Base-by-base conservation (phyloP, 2,888 invertebrate species). In the Steinernema carpocapsae region DNA sequence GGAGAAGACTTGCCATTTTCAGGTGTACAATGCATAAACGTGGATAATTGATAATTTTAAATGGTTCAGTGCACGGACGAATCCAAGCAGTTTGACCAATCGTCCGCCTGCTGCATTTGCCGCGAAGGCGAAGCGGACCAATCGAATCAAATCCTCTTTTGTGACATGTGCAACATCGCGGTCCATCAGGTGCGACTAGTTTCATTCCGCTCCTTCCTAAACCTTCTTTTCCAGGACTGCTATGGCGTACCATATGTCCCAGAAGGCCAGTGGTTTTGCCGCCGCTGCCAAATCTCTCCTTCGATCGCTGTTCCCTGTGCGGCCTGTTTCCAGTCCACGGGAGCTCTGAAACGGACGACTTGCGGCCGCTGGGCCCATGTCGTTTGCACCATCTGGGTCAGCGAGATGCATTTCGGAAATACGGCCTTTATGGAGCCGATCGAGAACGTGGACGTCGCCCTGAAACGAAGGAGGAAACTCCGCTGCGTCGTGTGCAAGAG, bases 131-230 rank as follows among this genome's bases (percentile, higher is more conserved):
- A 97, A 88, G 97, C 97, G 88, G 94, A 97, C 89, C 97, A 97
- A 89, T 94, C 94, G 72, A 99, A 99, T 88, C 97, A 96, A 64
- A 99, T 99, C 82, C 91, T 99, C 72, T 99, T 99, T 90, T 99
- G 99, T 90, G 99, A 99, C 90, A 96, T 97, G 95, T 99, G 99
- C 89, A 97, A 99, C 89, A 90, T 99, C 80, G 96, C 99, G 32
- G 97, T 99, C 17, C 99, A 99, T 89, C 99, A 97, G 86, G 89
- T 89, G 72, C 78, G 72, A 17, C n/a, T 10, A 0, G 10, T 42
- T 19, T 37, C 2, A 19, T n/a, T 70, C 32, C 3, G 43, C 37
- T 32, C 43, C 19, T 10, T 19, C 51, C n/a, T 73, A 19, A 14
- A 17, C 72, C 32, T 24, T 26, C 19, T 17, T 72, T n/a, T 73